These are phyloP conservation scores for human DNA, from an alignment of 2,113 vertebrate species.

Conservation along the genomic window GRCh38 chr7:81960001-81960500, in stretches of 20 bases:
- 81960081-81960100: background rate
- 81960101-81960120: background rate
- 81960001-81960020: background rate
- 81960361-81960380: background rate
- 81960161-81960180: background rate
- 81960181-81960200: background rate
- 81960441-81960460: background rate
- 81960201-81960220: background rate
- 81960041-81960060: background rate
- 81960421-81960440: background rate
- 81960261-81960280: background rate
- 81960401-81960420: background rate
- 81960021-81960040: background rate
- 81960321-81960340: background rate
- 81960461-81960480: background rate
- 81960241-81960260: background rate
- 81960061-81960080: background rate
- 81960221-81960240: background rate
- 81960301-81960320: background rate
- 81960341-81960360: background rate
- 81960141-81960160: background rate
- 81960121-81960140: background rate
- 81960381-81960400: background rate
- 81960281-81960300: background rate
- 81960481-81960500: background rate